Evolutionary conservation across 2,113 vertebrate species (phyloP).

Genomic region (Saccopteryx bilineata): DNA sequence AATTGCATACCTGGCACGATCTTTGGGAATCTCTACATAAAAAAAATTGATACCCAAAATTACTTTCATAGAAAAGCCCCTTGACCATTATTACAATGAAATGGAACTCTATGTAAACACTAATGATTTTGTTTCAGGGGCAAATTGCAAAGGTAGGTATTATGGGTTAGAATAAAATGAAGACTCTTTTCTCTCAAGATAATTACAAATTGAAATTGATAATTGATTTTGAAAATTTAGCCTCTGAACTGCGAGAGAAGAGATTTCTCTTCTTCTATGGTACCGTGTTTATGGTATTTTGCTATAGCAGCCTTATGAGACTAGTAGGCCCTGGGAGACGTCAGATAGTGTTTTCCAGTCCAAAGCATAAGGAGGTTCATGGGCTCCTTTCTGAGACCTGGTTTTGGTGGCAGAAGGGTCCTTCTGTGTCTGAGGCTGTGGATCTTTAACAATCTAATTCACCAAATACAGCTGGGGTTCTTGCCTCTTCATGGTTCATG

Average conservation of each 20-base stretch:
- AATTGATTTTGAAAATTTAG: neutral
- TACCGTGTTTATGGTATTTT: neutral
- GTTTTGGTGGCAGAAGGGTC: neutral
- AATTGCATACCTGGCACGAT: neutral
- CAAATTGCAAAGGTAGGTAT: neutral
- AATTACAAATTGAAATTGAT: neutral
- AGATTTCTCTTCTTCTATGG: conserved; percentile 2
- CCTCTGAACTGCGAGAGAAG: neutral
- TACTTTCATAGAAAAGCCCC: neutral
- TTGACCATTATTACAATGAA: neutral
- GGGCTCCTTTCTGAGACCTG: neutral
- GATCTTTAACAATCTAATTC: neutral
- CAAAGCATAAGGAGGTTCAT: neutral
- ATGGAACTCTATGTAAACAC: neutral
- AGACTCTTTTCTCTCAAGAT: conserved; percentile 8
- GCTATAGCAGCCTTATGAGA: neutral
- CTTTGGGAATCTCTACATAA: conserved; percentile 2
- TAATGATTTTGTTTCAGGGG: neutral
- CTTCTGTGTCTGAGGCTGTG: neutral
- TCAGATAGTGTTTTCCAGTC: neutral
- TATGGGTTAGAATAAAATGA: conserved; percentile 6
- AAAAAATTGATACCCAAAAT: neutral
- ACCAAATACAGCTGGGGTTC: neutral
- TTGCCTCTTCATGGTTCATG: neutral
- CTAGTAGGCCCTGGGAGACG: neutral